Evolutionary conservation across 2,797 vertebrate species (phyloP).

Genomic region (Halcyon smyrnensis): DNA sequence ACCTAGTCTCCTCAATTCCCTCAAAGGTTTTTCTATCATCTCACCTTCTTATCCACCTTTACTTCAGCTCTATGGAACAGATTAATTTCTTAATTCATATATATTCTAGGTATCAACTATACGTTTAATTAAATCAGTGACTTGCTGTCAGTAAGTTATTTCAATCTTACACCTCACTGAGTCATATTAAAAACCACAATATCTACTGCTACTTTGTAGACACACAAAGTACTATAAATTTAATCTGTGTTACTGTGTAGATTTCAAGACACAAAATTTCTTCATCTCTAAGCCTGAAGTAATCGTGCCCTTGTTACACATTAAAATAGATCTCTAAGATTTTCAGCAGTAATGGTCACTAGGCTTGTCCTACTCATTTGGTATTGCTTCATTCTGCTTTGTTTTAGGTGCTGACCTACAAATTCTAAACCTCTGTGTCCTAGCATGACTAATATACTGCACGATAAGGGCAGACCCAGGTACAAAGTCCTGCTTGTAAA

Average conservation of each 20-base stretch:
- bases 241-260: background rate
- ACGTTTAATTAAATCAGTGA: background rate
- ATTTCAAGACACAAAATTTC: background rate
- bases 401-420: background rate
- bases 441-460: background rate
- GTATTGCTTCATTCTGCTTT: background rate
- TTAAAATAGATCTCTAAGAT: background rate
- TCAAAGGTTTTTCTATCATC: background rate
- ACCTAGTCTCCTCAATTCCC: background rate
- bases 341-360: background rate
- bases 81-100: background rate
- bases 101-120: background rate
- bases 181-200: background rate
- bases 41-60: background rate
- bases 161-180: background rate
- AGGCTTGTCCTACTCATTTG: background rate
- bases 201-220: background rate
- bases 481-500: conserved; percentile 21
- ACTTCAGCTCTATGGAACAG: background rate
- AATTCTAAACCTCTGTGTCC: background rate
- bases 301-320: background rate
- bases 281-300: background rate
- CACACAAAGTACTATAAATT: background rate
- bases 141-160: background rate
- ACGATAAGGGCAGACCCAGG: background rate